These are phyloP conservation scores for Pyrochroa serraticornis DNA, from an alignment of 2,888 invertebrate genomes.

Conservation along the genomic window DNA sequence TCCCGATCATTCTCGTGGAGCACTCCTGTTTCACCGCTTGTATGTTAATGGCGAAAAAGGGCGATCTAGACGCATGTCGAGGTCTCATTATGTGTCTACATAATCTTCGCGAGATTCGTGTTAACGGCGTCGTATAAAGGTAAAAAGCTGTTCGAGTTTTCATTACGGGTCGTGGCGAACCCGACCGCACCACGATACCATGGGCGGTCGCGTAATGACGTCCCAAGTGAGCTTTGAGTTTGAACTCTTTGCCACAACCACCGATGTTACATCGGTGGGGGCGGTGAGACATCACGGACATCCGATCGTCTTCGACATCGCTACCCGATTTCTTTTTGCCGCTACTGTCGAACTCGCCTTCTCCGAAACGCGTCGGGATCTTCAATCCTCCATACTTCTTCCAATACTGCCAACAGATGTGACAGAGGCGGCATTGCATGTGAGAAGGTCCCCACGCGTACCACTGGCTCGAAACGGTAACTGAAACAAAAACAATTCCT, in stretches of 20 bases:
- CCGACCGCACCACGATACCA: constrained; percentile 74
- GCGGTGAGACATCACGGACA: constrained; percentile 67
- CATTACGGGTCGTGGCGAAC: constrained; percentile 91
- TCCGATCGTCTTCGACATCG: constrained; percentile 61
- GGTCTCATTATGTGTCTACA: constrained; percentile 84
- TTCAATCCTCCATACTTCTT: constrained; percentile 98
- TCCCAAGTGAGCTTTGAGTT: constrained; percentile 91
- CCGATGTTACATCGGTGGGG: constrained; percentile 89
- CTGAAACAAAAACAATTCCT: constrained; percentile 56
- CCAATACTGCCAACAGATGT: constrained; percentile 96
- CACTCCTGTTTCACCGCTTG: constrained; percentile 84
- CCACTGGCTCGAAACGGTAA: constrained; percentile 85
- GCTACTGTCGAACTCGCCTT: constrained; percentile 57
- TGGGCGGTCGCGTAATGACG: constrained; percentile 94
- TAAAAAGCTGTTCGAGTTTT: constrained; percentile 97
- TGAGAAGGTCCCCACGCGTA: constrained; percentile 95
- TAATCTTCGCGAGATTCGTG: constrained; percentile 85
- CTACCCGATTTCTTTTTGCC: constrained; percentile 56
- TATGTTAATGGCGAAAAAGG: constrained; percentile 78
- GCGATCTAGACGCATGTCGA: constrained; percentile 86
- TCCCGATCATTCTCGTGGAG: constrained; percentile 63
- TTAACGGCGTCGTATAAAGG: constrained; percentile 88
- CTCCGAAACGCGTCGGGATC: constrained; percentile 66
- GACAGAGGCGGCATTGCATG: constrained; percentile 91
- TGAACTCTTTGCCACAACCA: constrained; percentile 95